These are phyloP conservation scores for Brachionus rotundiformis DNA, from an alignment of 1,140 invertebrate species.

Conservation along the genomic window DNA sequence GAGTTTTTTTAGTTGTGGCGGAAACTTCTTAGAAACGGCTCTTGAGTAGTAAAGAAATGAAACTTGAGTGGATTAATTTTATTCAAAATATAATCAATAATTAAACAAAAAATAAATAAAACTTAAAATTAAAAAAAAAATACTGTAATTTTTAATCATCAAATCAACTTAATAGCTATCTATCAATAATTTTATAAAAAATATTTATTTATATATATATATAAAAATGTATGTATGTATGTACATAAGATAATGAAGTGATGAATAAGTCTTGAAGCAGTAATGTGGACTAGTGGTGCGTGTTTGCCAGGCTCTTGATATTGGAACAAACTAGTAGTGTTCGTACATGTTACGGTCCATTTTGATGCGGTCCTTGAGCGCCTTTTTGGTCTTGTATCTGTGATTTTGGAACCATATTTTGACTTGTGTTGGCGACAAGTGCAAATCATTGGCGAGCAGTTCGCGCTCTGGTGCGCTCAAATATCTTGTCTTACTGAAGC, in stretches of 20 bases:
- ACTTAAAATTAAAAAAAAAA: neutral
- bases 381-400: conserved; percentile 67
- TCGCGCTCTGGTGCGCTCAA: conserved; percentile 92
- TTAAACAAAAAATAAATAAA: neutral
- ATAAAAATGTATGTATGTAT: no score
- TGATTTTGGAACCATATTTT: conserved; percentile 95
- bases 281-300: neutral
- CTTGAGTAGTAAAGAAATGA: neutral
- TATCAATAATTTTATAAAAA: neutral
- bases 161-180: conserved; percentile 6
- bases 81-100: conserved; percentile 22
- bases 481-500: conserved; percentile 92
- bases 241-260: no score
- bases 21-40: conserved; percentile 12
- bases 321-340: neutral
- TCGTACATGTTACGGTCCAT: neutral
- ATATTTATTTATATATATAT: no score
- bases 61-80: conserved; percentile 9
- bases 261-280: no score
- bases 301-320: neutral
- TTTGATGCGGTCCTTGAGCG: conserved; percentile 42
- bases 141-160: neutral
- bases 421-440: conserved; percentile 89
- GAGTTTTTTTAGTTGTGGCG: neutral
- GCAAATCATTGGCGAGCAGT: conserved; percentile 86